Evolutionary conservation across 1,140 invertebrate species (phyloP), one percentile per base, ranked within the genome.

Genomic region (Euglossa dilemma): DNA sequence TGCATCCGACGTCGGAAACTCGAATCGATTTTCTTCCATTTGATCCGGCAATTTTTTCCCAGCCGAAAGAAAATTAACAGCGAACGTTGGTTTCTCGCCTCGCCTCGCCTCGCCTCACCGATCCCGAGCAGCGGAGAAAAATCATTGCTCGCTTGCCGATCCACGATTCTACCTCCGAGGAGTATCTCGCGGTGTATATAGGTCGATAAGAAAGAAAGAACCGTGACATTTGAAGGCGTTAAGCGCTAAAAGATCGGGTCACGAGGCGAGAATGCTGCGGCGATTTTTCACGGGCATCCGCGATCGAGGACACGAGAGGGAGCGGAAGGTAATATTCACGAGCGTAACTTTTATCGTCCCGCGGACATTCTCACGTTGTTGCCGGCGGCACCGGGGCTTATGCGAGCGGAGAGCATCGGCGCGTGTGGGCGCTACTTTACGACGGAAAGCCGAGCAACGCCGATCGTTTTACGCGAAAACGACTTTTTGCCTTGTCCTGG

Each of bases 321-420:
- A 85, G 83, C 6, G 36, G 20, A 71, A 54, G 80, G 89, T 92
- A 91, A 91, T 91, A 89, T 91, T 91, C 85, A 87, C 86, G 83
- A 92, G 89, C 85, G 86, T 87, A 90, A 90, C 85, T 91, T 92
- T 91, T 90, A 92, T 91, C 90, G 90, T 89, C 84, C 83, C 84
- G 81, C 64, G 90, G 76, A 92, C 91, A 91, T 91, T 91, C 90
- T 90, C 89, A 90, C 86, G 90, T 91, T 91, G 87, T 92, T 90
- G 84, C 82, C 78, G 84, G 85, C 84, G 81, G 81, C 77, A 72
- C 57, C 36, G 73, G 67, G 18, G 50, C 72, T 66, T 66, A 45
- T 43, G 57, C 84, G 56, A 67, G 52, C 57, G 28, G 50, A 36
- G 54, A n/a, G 43, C 73, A 63, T 69, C 85, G 85, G 83, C 81